phyloP scores from a whole-genome alignment of 2,113 vertebrate genomes.

The Sisor rabdophorus region DNA sequence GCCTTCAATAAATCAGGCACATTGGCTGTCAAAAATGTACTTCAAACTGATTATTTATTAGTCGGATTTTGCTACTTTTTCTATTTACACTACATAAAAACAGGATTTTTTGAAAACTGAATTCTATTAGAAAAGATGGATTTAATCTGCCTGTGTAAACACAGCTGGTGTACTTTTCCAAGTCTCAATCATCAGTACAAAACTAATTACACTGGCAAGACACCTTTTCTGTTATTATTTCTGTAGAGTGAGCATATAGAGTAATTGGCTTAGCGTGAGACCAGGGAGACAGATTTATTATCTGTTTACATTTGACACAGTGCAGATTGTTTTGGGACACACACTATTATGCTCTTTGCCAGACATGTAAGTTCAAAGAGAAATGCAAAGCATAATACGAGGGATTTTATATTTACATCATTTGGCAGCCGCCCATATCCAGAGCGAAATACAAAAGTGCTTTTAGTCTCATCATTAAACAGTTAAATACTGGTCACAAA shows the following conservation, averaged over 20 bases:
- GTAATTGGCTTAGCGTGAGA: conserved; percentile 49
- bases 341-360: conserved; percentile 33
- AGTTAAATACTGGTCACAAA: no score
- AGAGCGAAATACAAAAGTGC: no score
- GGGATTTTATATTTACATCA: background rate
- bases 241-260: conserved; percentile 42
- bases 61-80: background rate
- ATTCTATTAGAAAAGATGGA: no score
- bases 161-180: background rate
- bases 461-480: no score
- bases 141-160: background rate
- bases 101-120: background rate
- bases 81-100: background rate
- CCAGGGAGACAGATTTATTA: conserved; percentile 49
- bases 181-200: conserved; percentile 7
- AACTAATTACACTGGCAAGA: conserved; percentile 21
- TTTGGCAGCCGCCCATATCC: no score
- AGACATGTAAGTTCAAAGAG: conserved; percentile 33
- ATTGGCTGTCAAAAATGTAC: background rate
- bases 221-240: conserved; percentile 16
- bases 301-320: conserved; percentile 53
- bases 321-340: conserved; percentile 29
- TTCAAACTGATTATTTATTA: conserved; percentile 1
- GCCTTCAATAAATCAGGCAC: background rate
- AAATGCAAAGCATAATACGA: background rate